Base-by-base conservation (phyloP, 2,888 invertebrate genomes). In the Dynastes hyllus region DNA sequence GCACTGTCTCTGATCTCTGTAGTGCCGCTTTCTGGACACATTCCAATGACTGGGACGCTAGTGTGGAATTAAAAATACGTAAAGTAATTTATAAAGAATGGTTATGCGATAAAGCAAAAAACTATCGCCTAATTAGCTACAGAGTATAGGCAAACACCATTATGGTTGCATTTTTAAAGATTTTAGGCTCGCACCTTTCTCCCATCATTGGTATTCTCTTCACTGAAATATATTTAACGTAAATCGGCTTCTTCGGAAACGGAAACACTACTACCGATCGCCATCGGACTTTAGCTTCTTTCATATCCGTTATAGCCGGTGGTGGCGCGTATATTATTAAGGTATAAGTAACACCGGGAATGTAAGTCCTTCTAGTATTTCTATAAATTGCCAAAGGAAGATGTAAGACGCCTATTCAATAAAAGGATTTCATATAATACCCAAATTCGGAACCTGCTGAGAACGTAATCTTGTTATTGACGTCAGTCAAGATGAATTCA, bases 241-340 rank as follows among this genome's bases (percentile, higher is more conserved):
- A 78, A 50, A 88, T 84, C 1, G 82, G 50, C 37, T 84, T 84
- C 4, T 83, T 83, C 8, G 86, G 76, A 37, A 87, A 86, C 22
- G 86, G 83, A 16, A 84, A 77, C 45, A 84, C 84, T 8, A 83
- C 81, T 69, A 85, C 84, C 58, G 86, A 84, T 11, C 81, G 83
- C 88, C 88, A 88, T 77, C 84, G 86, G 0, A 88, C 84, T 82
- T 85, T 87, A 1, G 85, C 86, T 81, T 86, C 86, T 61, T 84
- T 85, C 3, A 88, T 81, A 37, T 78, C 80, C 0, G 81, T 80
- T 53, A 88, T 81, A 78, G 83, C 82, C 4, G 88, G 88, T 4
- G 85, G 84, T 16, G 83, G 78, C 0, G 86, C 86, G 55, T 88
- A 88, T 79, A 86, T 86, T 6, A 88, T 81, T 65, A 85, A 85